These are phyloP conservation scores for Mycalesis mineus DNA, from an alignment of 2,888 invertebrate species.

Conservation along the genomic window DNA sequence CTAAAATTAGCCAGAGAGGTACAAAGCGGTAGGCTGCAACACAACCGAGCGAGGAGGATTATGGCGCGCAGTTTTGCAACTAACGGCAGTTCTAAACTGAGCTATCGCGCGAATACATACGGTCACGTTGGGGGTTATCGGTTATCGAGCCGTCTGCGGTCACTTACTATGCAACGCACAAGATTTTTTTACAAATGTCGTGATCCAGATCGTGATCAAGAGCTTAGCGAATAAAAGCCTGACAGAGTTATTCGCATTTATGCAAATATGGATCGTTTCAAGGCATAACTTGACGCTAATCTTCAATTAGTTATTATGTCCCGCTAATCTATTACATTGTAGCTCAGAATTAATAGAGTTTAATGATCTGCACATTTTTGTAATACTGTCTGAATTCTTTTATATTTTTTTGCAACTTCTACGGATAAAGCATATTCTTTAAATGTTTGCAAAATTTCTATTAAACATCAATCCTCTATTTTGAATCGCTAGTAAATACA, in stretches of 20 bases:
- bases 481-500: too few relatives aligned
- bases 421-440: background rate
- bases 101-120: conserved; percentile 56
- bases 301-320: background rate
- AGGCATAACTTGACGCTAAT: background rate
- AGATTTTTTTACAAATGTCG: conserved; percentile 31
- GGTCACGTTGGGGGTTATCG: conserved; percentile 65
- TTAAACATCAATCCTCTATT: too few relatives aligned
- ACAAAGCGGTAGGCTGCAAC: conserved; percentile 27
- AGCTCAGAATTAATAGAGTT: too few relatives aligned
- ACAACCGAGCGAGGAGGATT: conserved; percentile 50
- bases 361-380: too few relatives aligned
- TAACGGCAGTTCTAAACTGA: conserved; percentile 67
- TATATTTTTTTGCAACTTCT: background rate
- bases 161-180: conserved; percentile 33
- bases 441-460: too few relatives aligned
- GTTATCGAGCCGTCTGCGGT: conserved; percentile 52
- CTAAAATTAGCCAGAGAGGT: conserved; percentile 18
- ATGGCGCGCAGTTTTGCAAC: conserved; percentile 63
- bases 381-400: background rate
- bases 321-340: too few relatives aligned
- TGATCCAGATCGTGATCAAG: conserved; percentile 30
- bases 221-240: conserved; percentile 8
- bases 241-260: background rate
- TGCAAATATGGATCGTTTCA: background rate